phyloP scores from a whole-genome alignment of 1,140 invertebrate genomes.

The Drosophila willistoni region DNA sequence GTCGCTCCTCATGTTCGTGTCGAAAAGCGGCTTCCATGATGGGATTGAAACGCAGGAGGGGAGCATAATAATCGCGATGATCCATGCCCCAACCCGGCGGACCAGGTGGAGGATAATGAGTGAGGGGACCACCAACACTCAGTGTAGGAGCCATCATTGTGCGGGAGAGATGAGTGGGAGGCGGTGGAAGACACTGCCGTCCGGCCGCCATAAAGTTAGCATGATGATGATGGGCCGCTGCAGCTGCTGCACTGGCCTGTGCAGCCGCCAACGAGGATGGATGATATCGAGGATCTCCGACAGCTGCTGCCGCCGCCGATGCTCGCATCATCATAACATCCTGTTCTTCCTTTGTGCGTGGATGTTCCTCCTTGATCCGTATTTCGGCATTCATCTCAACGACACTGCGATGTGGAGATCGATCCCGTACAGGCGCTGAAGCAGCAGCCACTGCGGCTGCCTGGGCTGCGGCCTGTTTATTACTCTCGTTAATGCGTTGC shows the following conservation, averaged over 20 bases:
- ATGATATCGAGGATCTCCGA: conserved; percentile 82
- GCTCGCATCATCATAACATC: conserved; percentile 83
- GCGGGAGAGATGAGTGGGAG: conserved; percentile 85
- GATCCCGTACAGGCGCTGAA: conserved; percentile 84
- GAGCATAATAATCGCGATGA: conserved; percentile 88
- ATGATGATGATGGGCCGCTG: conserved; percentile 77
- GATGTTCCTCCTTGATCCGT: conserved; percentile 86
- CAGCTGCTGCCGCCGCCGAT: conserved; percentile 57
- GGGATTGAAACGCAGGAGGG: conserved; percentile 88
- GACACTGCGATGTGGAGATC: conserved; percentile 89
- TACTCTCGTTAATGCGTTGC: conserved; percentile 84
- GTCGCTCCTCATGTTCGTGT: conserved; percentile 89
- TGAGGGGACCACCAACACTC: conserved; percentile 84
- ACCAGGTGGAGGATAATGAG: conserved; percentile 85
- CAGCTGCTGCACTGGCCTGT: conserved; percentile 66
- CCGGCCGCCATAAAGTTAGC: conserved; percentile 82
- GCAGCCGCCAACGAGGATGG: conserved; percentile 68
- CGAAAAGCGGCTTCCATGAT: conserved; percentile 89
- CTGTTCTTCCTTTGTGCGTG: conserved; percentile 86
- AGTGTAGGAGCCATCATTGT: conserved; percentile 84
- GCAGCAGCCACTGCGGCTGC: conserved; percentile 82
- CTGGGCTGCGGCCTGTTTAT: conserved; percentile 82
- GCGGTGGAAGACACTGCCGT: conserved; percentile 85
- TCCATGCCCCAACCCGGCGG: conserved; percentile 86
- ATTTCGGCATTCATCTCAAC: conserved; percentile 84